Base-by-base conservation (phyloP, 2,797 vertebrate genomes). In the Sebastes hubbsi region DNA sequence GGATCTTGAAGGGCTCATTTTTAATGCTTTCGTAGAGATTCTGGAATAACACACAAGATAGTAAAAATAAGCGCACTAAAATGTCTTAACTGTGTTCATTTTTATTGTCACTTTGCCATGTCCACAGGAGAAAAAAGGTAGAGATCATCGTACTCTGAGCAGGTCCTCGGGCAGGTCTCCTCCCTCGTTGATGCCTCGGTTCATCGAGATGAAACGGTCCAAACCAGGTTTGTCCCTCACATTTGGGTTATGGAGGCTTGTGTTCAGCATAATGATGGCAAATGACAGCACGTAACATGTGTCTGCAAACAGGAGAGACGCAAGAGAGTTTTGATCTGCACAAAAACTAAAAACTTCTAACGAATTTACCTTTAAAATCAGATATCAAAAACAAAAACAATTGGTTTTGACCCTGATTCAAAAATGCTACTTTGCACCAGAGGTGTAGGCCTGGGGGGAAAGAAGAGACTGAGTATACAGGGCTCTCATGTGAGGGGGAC, bases 251-350 rank as follows among this genome's bases (percentile, higher is more conserved):
- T 99, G 98, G 83, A 99, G 97, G 90, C 98, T 99, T 52, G 98
- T 99, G 94, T 99, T 99, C 90, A 99, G 85, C 98, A 99, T 99
- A 86, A 99, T 99, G 94, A 99, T 98, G 60, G 98, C 97, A 3
- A 99, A 99, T 0, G 98, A 99, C 64, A 99, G 96, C 78, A 99
- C 98, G 0, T 99, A 99, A 83, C 98, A 99, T 0, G 98, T 99
- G 91, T 99, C 98, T 99, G 80, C 0, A 24, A 71, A 82, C n/a
- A 79, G 18, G 24, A 78, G 46, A 84, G 70, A 81, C 8, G 18
- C 13, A 38, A 61, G 54, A n/a, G 8, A 65, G 72, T 64, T 58
- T 16, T 38, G 29, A 22, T 79, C n/a, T 32, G 7, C 3, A 60
- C 13, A 64, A n/a, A 59, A 10, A 34, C 2, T n/a, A 0, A 25